Conservation (phyloP, 2,113 vertebrate genomes). For the Oncorhynchus kisutch region DNA sequence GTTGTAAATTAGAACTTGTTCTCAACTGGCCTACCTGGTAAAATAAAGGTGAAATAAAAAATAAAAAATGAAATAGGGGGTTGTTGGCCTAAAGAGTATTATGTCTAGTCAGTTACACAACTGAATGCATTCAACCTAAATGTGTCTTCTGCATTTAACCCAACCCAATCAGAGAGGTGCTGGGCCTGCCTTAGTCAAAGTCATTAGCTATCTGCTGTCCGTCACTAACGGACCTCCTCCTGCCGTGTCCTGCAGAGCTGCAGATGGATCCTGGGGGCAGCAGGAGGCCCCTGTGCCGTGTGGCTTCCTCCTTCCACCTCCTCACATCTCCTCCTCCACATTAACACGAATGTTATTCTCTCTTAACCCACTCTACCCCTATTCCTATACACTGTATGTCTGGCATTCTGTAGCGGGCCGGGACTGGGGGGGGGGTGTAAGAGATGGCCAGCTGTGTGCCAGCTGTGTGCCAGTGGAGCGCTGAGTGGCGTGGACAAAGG, state of each 20-base stretch:
- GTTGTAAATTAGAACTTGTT: no score
- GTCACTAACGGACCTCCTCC: slow-evolving; percentile 65
- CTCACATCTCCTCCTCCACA: slow-evolving; percentile 27
- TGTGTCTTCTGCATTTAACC: no score
- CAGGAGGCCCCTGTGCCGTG: slow-evolving; percentile 39
- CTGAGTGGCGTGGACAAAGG: slow-evolving; percentile 66
- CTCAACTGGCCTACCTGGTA: no score
- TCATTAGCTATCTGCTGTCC: slow-evolving; percentile 51
- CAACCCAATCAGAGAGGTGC: no score
- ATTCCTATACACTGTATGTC: slow-evolving; percentile 72
- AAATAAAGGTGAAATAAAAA: no score
- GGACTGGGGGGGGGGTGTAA: slow-evolving; percentile 5
- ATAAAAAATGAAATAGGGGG: not conserved
- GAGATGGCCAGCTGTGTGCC: slow-evolving; percentile 68
- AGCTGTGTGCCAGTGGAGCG: slow-evolving; percentile 68
- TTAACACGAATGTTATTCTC: slow-evolving; percentile 66
- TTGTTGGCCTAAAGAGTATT: not conserved
- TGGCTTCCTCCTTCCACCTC: slow-evolving; percentile 55
- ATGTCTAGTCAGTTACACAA: no score
- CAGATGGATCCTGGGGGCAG: slow-evolving; percentile 53
- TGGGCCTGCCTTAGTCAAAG: no score
- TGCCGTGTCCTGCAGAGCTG: slow-evolving; percentile 34
- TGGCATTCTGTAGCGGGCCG: slow-evolving; percentile 62
- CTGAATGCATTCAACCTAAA: no score
- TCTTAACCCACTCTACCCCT: slow-evolving; percentile 47